A percentile compares a stretch with the other conserved stretches of the same genome.
phyloP scores from a whole-genome alignment of 92 coral and sea anemone genomes.

The Meandrina meandrites region DNA sequence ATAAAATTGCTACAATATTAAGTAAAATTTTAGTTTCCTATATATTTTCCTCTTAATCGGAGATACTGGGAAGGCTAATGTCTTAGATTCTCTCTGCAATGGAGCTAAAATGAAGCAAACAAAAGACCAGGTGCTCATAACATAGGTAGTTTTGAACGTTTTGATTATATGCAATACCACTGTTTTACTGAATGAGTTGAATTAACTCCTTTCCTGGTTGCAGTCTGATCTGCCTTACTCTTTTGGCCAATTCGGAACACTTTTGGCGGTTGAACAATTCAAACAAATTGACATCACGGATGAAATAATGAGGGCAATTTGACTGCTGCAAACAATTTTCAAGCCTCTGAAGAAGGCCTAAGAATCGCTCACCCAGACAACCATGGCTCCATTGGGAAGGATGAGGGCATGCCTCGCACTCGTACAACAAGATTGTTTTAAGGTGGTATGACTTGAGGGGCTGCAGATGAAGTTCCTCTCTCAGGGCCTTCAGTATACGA shows the following conservation, averaged over 20 bases:
- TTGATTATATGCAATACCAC: not conserved
- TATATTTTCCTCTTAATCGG: no score
- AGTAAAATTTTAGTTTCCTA: no score
- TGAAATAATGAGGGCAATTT: conserved; percentile 78
- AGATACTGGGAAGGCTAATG: no score
- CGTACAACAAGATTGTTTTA: conserved; percentile 79
- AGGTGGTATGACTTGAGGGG: conserved; percentile 81
- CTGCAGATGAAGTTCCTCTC: conserved; percentile 45
- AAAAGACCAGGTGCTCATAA: not conserved
- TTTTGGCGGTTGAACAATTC: conserved; percentile 24
- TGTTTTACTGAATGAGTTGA: not conserved
- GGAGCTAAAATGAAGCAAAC: not conserved
- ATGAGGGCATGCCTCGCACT: conserved; percentile 64
- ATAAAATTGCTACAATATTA: no score
- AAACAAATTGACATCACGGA: conserved; percentile 64
- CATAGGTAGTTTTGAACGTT: not conserved
- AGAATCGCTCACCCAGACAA: conserved; percentile 51
- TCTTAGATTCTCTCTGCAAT: no score
- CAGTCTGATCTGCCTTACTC: conserved; percentile 4
- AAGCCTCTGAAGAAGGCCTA: conserved; percentile 54
- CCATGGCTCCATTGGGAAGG: conserved; percentile 45
- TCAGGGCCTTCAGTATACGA: conserved; percentile 75
- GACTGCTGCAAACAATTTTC: conserved; percentile 30
- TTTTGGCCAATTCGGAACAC: not conserved
- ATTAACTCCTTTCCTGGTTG: not conserved